Percentiles rank a stretch among this genome's conserved stretches.
Evolutionary conservation across 2,888 invertebrate species (phyloP).

Genomic region (Geotrupes spiniger): DNA sequence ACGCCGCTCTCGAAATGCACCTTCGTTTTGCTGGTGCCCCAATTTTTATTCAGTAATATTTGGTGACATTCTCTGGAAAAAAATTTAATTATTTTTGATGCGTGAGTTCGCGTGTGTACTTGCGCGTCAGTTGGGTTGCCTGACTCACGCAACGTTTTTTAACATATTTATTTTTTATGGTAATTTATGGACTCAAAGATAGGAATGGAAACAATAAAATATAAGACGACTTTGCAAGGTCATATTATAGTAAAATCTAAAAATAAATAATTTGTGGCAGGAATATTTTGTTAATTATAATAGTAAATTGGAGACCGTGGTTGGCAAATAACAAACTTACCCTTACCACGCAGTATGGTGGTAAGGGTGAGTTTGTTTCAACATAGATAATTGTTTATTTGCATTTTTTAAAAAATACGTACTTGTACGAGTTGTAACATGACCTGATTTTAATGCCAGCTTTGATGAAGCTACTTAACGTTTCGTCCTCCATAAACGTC

Average conservation of each 20-base stretch:
- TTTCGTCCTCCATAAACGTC: conserved; percentile 93
- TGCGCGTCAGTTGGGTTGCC: no score
- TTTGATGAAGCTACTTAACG: conserved; percentile 85
- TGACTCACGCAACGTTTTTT: no score
- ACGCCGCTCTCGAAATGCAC: conserved; percentile 86
- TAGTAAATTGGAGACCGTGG: no score
- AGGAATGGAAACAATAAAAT: no score
- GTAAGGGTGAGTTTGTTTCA: not conserved
- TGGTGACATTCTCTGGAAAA: conserved; percentile 77
- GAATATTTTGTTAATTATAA: no score
- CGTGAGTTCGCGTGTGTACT: no score
- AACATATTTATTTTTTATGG: no score
- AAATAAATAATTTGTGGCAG: no score
- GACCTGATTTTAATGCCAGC: conserved; percentile 90
- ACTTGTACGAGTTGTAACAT: conserved; percentile 92
- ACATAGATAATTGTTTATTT: not conserved
- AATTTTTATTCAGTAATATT: conserved; percentile 73
- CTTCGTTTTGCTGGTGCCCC: conserved; percentile 63
- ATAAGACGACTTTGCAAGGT: no score
- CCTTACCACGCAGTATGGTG: not conserved
- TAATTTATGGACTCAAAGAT: no score
- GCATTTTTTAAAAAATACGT: conserved; percentile 46
- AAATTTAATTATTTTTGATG: conserved; percentile 12
- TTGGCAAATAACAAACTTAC: no score
- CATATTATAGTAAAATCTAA: no score